Evolutionary conservation across 2,797 vertebrate species (phyloP), one percentile per base, ranked within the genome.

Genomic region (Lepus townsendii): DNA sequence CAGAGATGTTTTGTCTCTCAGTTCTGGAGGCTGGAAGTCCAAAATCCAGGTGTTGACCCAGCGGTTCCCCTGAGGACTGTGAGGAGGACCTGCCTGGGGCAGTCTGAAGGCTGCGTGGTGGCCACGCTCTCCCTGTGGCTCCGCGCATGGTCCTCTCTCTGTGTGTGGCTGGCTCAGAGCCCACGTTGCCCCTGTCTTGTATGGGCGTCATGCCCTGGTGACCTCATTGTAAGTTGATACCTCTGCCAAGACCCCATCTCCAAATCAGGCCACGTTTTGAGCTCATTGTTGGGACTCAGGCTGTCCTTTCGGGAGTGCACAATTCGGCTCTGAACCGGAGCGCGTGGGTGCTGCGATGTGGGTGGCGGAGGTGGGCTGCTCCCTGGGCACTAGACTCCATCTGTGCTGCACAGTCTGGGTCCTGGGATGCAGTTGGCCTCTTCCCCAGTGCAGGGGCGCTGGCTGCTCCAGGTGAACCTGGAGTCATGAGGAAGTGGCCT

Each of bases 1-100:
- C n/a, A 66, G 82, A 60, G 68, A 14, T 19, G 14, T 66, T 17
- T n/a, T 6, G 47, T 66, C 60, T 54, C 76, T 54, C 3, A 12
- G 16, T 71, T 76, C 90, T 89, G 62, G 76, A 83, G 90, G 9
- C 80, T 32, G 3, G 83, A 92, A 63, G n/a, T 71, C 52, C 63
- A 11, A 35, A 54, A 52, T 65, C 50, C 63, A 35, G 13, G 35
- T 71, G 20, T 80, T 1, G 4, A 3, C 17, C 30, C 54, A 3
- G 19, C 42, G 16, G 20, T 95, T 22, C 35, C 91, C 50, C 19
- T 13, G 42, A 68, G 63, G 42, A 11, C 75, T 54, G 16, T 4
- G 24, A 35, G n/a, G 47, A 35, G 32, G 30, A 7, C 62, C 38
- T 47, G 35, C 62, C 57, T 20, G 42, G 38, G 38, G 16, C 20